Conservation (phyloP, 2,113 vertebrate species). For the Todiramphus saurophagus region DNA sequence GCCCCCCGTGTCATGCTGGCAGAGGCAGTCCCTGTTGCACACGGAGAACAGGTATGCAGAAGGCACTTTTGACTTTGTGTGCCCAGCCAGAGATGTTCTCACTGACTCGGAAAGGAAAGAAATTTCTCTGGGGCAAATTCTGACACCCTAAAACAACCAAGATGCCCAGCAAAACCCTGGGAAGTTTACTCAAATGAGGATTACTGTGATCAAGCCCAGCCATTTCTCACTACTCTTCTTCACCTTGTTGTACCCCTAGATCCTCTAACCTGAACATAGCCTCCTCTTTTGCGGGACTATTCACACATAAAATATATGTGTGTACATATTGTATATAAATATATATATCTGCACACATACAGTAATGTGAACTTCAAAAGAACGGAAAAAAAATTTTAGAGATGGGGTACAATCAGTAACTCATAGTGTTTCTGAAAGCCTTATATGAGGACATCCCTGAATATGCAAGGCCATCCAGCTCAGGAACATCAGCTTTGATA, state of each 20-base stretch:
- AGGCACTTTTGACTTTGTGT: background rate
- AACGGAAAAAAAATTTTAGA: background rate
- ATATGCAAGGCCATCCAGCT: background rate
- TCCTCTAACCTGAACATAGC: background rate
- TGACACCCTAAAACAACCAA: background rate
- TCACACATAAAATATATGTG: background rate
- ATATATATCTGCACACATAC: background rate
- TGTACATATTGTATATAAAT: background rate
- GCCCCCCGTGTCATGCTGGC: accelerated
- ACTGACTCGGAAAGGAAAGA: background rate
- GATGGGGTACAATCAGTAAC: background rate
- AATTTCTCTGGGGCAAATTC: background rate
- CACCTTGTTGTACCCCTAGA: background rate
- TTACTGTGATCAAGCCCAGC: background rate
- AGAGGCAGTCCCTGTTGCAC: background rate
- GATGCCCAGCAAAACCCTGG: background rate
- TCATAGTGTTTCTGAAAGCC: background rate
- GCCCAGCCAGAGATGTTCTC: background rate
- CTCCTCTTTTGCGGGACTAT: background rate
- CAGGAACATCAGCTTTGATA: background rate
- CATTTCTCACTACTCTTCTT: background rate
- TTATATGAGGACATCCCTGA: background rate
- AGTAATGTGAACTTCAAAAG: background rate
- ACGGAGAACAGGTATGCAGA: background rate
- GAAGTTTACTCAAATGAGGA: background rate